Base-by-base conservation (phyloP, 1,140 invertebrate species). In the Aplysia californica region DNA sequence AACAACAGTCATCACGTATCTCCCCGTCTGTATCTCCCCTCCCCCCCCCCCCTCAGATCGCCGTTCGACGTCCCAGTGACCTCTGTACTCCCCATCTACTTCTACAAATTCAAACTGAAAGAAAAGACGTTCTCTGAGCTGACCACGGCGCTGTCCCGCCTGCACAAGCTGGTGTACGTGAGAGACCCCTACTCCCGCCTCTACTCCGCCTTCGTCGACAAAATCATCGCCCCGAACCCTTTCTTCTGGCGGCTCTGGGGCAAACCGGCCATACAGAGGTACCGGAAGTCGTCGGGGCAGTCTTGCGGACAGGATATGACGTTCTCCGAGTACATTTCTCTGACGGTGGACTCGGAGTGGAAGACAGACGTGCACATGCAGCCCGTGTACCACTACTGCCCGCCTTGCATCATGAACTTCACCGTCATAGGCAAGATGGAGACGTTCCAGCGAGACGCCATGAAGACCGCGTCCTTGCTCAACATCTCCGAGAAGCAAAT, bases 351-450 rank as follows among this genome's bases (percentile, higher is more conserved):
- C 21, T 41, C 31, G n/a, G 23, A 65, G 15, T 50, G 59, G 29
- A 18, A 5, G 4, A 39, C 2, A 20, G 83, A 87, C 73, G 79
- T 75, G 0, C 84, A 87, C 67, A 84, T 86, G 79, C 79, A 80
- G 2, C 82, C 84, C 0, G 83, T 76, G 41, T 85, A 82, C 72
- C 82, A 85, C 18, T 81, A 82, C 50, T 87, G 86, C 73, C 71
- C 79, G 2, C 86, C 86, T 2, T 86, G 86, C 75, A 77, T 85
- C 72, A 79, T 86, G 23, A 74, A 81, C 39, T 87, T 76, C 31
- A 84, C 85, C 44, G 79, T 86, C 69, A 77, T 87, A 10, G 86
- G 86, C 20, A 86, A 86, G 44, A 75, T 86, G 44, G 84, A 87
- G 72, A 85, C 83, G 23, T 86, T 87, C 73, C 74, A 80, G 75